Base-by-base conservation (phyloP, 2,888 invertebrate species). In the Tipula confusa region DNA sequence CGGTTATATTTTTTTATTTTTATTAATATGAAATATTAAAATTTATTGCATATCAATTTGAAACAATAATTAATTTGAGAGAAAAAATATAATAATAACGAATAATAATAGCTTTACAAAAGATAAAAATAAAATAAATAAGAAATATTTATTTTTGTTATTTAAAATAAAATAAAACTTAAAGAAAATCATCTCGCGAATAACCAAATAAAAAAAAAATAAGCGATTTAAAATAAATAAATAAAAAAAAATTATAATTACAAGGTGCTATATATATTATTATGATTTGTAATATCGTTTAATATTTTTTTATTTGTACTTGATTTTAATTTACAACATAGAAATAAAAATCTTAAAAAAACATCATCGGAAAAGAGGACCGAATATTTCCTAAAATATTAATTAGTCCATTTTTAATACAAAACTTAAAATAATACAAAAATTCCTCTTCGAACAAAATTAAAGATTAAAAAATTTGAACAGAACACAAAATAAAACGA, bases 21-120 rank as follows among this genome's bases (percentile, higher is more conserved):
- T n/a, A n/a, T n/a, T n/a, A n/a, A n/a, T 48, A 48, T 48, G 18
- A 64, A 38, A 64, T 24, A 64, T 64, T 64, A 64, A 80, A 80
- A 80, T 29, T 29, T 80, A 29, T 84, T 84, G 84, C 84, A 84
- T 84, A 84, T 84, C 84, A 84, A 84, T 31, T 83, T 84, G 64
- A 83, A 48, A 84, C 83, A 83, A 84, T 83, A 83, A 84, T 79
- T 33, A 29, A 31, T 29, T 29, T 29, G 80, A 80, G 29, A 29
- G 13, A 80, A 15, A 29, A 79, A 15, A 43, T 43, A 43, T 43
- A 43, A 80, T 80, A 80, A 80, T n/a, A 80, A 80, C 29, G 80
- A 80, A 80, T 29, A 80, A 80, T 28, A 83, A 28, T 83, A 38
- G 43, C 83, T 83, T 83, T 83, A 83, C 29, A 83, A 38, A 15